Conservation (phyloP, 1,140 invertebrate species). For the Berghia stephanieae region DNA sequence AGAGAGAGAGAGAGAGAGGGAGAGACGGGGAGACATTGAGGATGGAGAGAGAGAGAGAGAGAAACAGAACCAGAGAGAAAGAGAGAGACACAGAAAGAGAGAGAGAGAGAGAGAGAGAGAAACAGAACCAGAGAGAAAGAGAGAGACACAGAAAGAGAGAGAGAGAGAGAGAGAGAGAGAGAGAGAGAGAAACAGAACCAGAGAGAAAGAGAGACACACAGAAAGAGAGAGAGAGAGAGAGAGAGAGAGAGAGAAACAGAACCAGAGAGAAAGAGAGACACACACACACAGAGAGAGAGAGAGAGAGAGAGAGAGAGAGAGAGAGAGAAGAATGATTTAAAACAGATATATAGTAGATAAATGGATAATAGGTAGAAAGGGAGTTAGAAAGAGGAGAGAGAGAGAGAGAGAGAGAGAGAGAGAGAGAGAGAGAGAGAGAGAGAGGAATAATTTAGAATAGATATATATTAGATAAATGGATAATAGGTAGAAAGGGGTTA, state of each 20-base stretch:
- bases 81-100: no score
- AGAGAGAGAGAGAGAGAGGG: slow-evolving; percentile 17
- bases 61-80: no score
- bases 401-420: neutral
- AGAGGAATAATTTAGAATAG: neutral
- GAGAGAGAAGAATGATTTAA: no score
- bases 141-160: neutral
- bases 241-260: neutral
- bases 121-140: neutral
- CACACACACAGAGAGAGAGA: neutral
- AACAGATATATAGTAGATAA: no score
- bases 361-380: no score
- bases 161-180: neutral
- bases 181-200: slow-evolving; percentile 6
- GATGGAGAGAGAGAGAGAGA: no score
- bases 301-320: slow-evolving; percentile 23
- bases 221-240: neutral
- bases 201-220: slow-evolving; percentile 17
- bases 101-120: slow-evolving; percentile 14
- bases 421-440: neutral
- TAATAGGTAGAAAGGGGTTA: neutral
- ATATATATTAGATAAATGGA: neutral
- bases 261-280: no score
- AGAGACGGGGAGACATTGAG: no score
- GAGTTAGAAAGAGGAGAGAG: no score